These are phyloP conservation scores for Andrena cerasifolii DNA, from an alignment of 1,140 invertebrate genomes.

Conservation along the genomic window DNA sequence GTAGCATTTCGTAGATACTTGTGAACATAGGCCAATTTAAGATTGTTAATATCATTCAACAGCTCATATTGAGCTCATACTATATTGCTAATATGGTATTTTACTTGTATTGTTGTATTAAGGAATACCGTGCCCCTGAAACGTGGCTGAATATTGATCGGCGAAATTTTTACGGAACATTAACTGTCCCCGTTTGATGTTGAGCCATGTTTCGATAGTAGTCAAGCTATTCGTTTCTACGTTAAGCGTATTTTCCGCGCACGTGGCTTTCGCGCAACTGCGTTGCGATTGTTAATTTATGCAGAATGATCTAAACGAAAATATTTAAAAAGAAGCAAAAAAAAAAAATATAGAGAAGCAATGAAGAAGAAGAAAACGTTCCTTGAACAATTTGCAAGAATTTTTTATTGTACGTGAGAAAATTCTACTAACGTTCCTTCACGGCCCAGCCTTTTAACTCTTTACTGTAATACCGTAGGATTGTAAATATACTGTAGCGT, in stretches of 20 bases:
- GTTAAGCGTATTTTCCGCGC: conserved; percentile 40
- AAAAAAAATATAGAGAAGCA: conserved; percentile 8
- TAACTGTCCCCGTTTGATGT: not conserved
- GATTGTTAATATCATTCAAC: conserved; percentile 71
- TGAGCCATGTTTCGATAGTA: conserved; percentile 20
- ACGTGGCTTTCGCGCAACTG: conserved; percentile 36
- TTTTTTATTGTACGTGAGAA: conserved; percentile 29
- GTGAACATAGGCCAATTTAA: conserved; percentile 73
- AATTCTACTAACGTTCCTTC: conserved; percentile 60
- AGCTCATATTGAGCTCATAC: conserved; percentile 78
- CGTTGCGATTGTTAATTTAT: conserved; percentile 47
- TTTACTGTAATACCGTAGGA: conserved; percentile 54
- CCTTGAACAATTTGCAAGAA: not conserved
- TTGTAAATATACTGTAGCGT: conserved; percentile 70
- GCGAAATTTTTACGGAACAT: conserved; percentile 10
- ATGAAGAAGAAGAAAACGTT: not conserved
- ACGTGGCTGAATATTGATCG: conserved; percentile 8
- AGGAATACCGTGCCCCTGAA: conserved; percentile 17
- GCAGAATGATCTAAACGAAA: not conserved
- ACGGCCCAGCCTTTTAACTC: conserved; percentile 52
- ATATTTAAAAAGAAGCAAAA: not conserved
- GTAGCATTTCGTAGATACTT: conserved; percentile 70
- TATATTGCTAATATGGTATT: conserved; percentile 71
- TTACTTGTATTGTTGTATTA: conserved; percentile 75
- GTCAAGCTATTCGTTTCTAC: conserved; percentile 2